These are phyloP conservation scores for Pollenia amentaria DNA, from an alignment of 2,888 invertebrate species.

Conservation along the genomic window DNA sequence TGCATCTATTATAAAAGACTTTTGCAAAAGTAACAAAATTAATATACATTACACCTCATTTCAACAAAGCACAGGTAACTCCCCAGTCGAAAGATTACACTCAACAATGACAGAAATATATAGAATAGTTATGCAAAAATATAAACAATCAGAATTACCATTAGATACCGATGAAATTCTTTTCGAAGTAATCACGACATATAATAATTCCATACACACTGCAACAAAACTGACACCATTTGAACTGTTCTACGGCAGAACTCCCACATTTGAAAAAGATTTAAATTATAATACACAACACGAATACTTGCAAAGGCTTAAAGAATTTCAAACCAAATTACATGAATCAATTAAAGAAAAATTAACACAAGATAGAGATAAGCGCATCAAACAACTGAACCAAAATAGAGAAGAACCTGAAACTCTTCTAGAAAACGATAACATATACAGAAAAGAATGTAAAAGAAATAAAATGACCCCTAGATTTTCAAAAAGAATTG, in stretches of 20 bases:
- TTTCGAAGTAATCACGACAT: too few relatives aligned
- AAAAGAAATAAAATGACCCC: conserved; percentile 44
- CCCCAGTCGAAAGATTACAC: conserved; percentile 33
- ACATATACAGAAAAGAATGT: conserved; percentile 45
- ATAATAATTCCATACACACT: conserved; percentile 57
- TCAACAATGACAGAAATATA: conserved; percentile 68
- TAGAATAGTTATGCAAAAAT: conserved; percentile 55
- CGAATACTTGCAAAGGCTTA: conserved; percentile 47
- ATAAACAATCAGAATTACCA: conserved; percentile 22
- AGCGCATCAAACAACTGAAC: conserved; percentile 34
- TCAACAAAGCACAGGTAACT: conserved; percentile 40
- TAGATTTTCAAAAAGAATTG: conserved; percentile 46
- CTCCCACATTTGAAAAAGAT: conserved; percentile 46
- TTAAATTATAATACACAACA: conserved; percentile 39
- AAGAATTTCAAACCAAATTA: conserved; percentile 34
- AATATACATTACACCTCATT: conserved; percentile 69
- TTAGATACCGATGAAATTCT: conserved; percentile 51
- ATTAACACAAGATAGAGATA: conserved; percentile 18
- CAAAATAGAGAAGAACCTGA: conserved; percentile 27
- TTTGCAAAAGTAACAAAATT: conserved; percentile 60
- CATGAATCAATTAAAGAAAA: conserved; percentile 42
- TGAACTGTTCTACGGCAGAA: conserved; percentile 53
- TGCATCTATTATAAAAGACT: conserved; percentile 62
- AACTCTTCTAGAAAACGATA: conserved; percentile 9
- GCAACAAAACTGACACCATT: conserved; percentile 62